Evolutionary conservation across 2,888 invertebrate genomes (phyloP).

Genomic region (Drepanosiphum platanoidis): DNA sequence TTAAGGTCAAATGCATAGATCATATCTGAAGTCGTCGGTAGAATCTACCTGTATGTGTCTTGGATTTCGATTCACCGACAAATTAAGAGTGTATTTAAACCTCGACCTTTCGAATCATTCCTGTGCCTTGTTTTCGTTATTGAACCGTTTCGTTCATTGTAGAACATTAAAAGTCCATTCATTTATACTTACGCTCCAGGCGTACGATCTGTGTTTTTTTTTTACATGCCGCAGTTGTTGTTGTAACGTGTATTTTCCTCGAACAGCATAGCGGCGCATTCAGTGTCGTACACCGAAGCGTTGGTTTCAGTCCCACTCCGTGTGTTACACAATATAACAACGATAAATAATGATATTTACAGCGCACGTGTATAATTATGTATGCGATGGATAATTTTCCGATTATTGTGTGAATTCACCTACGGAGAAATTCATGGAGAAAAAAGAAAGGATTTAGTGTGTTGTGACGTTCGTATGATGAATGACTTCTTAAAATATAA

Average conservation of each 20-base stretch:
- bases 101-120: neutral
- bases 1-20: constrained; percentile 48
- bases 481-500: constrained; percentile 49
- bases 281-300: too few relatives aligned
- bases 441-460: neutral
- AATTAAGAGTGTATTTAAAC: neutral
- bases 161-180: neutral
- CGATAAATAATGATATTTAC: neutral
- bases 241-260: neutral
- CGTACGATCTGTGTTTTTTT: too few relatives aligned
- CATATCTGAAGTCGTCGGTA: constrained; percentile 1
- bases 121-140: neutral
- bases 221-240: neutral
- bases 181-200: too few relatives aligned
- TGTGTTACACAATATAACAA: neutral
- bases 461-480: constrained; percentile 39
- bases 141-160: neutral
- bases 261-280: too few relatives aligned
- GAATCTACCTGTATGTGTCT: neutral
- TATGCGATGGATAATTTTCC: neutral
- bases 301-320: too few relatives aligned
- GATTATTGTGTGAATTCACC: constrained; percentile 8
- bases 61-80: constrained; percentile 3
- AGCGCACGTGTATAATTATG: neutral
- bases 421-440: neutral